Percentiles rank a stretch among this genome's conserved stretches.
These are phyloP conservation scores for Armadillidium nasatum DNA, from an alignment of 1,140 invertebrate genomes.

Conservation along the genomic window DNA sequence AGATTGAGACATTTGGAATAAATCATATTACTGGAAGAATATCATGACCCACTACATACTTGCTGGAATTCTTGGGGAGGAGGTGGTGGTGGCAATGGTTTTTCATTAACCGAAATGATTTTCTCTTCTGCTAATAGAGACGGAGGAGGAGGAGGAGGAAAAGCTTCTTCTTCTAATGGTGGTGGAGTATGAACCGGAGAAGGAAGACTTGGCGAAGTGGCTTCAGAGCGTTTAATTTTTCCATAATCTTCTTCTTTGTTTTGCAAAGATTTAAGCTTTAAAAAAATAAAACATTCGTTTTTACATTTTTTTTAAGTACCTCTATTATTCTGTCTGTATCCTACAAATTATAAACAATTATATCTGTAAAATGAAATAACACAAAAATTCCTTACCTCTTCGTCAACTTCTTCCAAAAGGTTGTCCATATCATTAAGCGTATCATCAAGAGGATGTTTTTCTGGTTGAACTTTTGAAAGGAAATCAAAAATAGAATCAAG, in stretches of 20 bases:
- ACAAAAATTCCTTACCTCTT: slow-evolving; percentile 42
- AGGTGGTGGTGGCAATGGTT: slow-evolving; percentile 33
- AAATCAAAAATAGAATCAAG: slow-evolving; percentile 91
- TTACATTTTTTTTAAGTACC: not conserved
- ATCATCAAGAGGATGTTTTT: slow-evolving; percentile 67
- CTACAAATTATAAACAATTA: not conserved
- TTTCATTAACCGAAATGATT: slow-evolving; percentile 3
- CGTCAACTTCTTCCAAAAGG: slow-evolving; percentile 58
- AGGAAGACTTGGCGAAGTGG: not conserved
- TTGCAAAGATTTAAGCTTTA: not conserved
- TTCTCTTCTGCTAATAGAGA: slow-evolving; percentile 34
- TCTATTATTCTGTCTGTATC: not conserved
- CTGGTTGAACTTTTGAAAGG: slow-evolving; percentile 70
- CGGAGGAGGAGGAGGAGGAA: slow-evolving; percentile 31
- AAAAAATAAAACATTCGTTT: not conserved
- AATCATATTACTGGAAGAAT: no score
- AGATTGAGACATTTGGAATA: no score
- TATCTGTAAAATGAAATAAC: not conserved
- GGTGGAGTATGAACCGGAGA: slow-evolving; percentile 44
- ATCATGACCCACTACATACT: not conserved
- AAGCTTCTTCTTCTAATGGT: slow-evolving; percentile 14
- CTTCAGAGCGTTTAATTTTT: slow-evolving; percentile 14
- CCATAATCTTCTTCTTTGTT: not conserved
- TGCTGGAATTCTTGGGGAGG: slow-evolving; percentile 27
- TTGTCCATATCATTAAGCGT: slow-evolving; percentile 78